Evolutionary conservation across 2,888 invertebrate species (phyloP), one percentile per base, ranked within the genome.

Genomic region (Uloborus plumipes): DNA sequence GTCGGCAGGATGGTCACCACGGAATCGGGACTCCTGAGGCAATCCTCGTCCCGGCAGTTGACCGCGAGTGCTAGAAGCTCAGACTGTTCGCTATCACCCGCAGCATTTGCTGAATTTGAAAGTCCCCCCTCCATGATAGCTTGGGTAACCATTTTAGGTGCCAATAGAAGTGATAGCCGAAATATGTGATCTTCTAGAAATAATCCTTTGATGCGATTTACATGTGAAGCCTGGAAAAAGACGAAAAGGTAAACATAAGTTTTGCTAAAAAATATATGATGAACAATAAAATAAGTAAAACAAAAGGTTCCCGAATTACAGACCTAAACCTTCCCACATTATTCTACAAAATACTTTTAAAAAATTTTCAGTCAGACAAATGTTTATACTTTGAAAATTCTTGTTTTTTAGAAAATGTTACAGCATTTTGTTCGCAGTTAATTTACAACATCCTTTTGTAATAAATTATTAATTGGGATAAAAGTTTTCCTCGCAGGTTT

Each of bases 111-210:
- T 53, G 82, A 66, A 71, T 67, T 77, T 70, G 83, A 84, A 39
- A 84, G 69, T 69, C 80, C 84, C 16, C 78, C 78, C 59, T 84
- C 84, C 84, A 84, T 79, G 61, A 80, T 80, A 55, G 83, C 76
- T 22, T 85, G 85, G 22, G 83, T 85, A 31, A 83, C 83, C 83
- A 85, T 84, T 70, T 81, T 84, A 64, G 84, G 77, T 58, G 83
- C 83, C n/a, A 83, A 64, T 50, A 83, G 59, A 55, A 83, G 73
- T 67, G 83, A 83, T 58, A 83, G 72, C 61, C 83, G 76, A 64
- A 83, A 83, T 58, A 83, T 69, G 58, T 83, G 83, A 69, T 83
- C 83, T 67, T 83, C 83, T 18, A 83, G 77, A 83, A 83, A 83
- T 64, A 83, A 77, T 31, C 83, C 77, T 59, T 50, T 77, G 64